Evolutionary conservation across 2,888 invertebrate species (phyloP), one percentile per base, ranked within the genome.

Genomic region (Dysmachus trigonus): DNA sequence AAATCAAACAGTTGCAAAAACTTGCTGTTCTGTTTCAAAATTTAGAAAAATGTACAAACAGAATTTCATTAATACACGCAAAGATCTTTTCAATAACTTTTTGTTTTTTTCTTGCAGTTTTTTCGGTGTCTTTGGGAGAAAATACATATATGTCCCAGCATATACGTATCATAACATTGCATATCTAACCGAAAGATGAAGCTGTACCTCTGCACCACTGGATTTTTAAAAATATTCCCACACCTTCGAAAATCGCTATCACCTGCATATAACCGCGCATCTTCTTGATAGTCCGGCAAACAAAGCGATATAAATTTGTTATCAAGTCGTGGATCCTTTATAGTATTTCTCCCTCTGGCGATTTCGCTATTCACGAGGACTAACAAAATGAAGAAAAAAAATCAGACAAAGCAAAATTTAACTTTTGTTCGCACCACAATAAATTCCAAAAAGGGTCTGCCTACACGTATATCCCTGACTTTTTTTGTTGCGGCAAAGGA

Each of bases 301-400:
- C 82, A 86, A 86, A 81, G 35, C 85, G 53, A 82, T 53, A 87
- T 87, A 87, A 87, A 87, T 87, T 87, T 87, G 86, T 87, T 87
- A 87, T 86, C 86, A 87, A 87, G 83, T 84, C 82, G 53, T 85
- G 82, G 82, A 71, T 81, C 85, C 38, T 85, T 84, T 85, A 53
- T 76, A 35, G 53, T 31, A 76, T 74, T 62, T 62, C 33, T 35
- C 33, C 85, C 74, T 41, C 72, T 35, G 85, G 72, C 72, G 77
- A 86, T 86, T 86, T 85, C 47, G 86, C 85, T 85, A 86, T 79
- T 53, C 62, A 86, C n/a, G 22, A 38, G 51, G 62, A 84, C 30
- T 33, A 22, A 35, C 15, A 27, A 73, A 62, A 15, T 22, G 22
- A 76, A 18, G 83, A 53, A 62, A 62, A 51, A 62, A 18, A 62